Percentiles rank a stretch among this genome's conserved stretches.
Evolutionary conservation across 2,888 invertebrate species (phyloP).

Genomic region (Theristus sp.): DNA sequence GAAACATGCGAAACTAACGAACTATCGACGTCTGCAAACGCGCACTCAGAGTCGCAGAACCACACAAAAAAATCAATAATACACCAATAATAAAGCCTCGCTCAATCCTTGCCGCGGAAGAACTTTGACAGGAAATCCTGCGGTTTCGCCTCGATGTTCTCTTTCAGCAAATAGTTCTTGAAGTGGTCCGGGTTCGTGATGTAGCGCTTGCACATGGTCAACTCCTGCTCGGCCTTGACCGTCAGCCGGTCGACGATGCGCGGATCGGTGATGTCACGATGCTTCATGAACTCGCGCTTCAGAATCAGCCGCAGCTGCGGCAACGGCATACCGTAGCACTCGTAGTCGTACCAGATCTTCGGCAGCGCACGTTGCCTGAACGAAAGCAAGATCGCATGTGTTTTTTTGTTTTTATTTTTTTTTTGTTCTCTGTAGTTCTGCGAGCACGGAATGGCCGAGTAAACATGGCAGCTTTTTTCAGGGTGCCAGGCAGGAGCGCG

Average conservation of each 20-base stretch:
- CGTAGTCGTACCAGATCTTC: neutral
- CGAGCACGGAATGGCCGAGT: no score
- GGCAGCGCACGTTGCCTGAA: neutral
- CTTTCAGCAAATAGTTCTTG: conserved; percentile 32
- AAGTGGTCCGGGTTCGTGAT: conserved; percentile 31
- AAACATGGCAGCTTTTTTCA: no score
- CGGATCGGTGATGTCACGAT: neutral
- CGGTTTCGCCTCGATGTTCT: conserved; percentile 32
- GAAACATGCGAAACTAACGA: no score
- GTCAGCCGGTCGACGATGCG: neutral
- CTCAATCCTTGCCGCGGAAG: conserved; percentile 32
- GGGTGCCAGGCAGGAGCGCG: no score
- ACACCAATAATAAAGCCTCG: no score
- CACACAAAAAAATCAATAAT: no score
- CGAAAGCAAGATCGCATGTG: no score
- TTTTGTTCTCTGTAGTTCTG: no score
- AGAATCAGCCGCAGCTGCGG: neutral
- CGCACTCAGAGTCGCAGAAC: no score
- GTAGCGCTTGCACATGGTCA: conserved; percentile 4
- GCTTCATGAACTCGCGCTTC: neutral
- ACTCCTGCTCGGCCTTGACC: neutral
- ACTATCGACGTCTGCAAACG: no score
- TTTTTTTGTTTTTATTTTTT: no score
- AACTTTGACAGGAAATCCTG: conserved; percentile 36
- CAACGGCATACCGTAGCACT: neutral